Evolutionary conservation across 2,797 vertebrate genomes (phyloP).

Genomic region (Tokudaia tokunoshimensis): DNA sequence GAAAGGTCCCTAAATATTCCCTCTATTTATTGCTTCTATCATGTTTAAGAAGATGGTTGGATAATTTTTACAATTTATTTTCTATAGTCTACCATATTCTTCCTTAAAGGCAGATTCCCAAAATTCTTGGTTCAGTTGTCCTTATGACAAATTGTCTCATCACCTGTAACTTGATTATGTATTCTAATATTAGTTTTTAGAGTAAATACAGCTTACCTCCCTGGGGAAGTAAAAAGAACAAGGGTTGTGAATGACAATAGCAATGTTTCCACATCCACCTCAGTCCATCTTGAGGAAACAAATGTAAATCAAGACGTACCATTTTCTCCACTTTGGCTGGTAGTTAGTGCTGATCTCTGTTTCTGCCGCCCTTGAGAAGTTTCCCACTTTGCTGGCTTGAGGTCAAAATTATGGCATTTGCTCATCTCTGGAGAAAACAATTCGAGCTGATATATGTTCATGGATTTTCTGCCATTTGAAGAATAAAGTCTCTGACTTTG

Average conservation of each 20-base stretch:
- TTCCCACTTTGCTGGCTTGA: not conserved
- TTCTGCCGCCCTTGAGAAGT: not conserved
- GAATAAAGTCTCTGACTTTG: not conserved
- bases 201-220: not conserved
- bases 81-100: not conserved
- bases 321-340: not conserved
- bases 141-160: not conserved
- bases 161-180: not conserved
- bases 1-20: not conserved
- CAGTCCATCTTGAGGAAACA: not conserved
- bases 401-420: not conserved
- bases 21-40: not conserved
- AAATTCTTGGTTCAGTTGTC: not conserved
- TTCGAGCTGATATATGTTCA: not conserved
- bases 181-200: not conserved
- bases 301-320: not conserved
- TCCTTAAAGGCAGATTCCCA: not conserved
- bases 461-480: not conserved
- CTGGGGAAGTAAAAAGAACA: not conserved
- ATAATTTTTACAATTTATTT: not conserved
- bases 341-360: not conserved
- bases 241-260: not conserved
- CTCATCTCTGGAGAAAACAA: constrained; percentile 33
- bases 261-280: not conserved
- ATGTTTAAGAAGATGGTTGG: not conserved